Percentiles rank a stretch among this genome's conserved stretches.
Conservation (phyloP, 2,797 vertebrate species). For the Pseudopleuronectes americanus region DNA sequence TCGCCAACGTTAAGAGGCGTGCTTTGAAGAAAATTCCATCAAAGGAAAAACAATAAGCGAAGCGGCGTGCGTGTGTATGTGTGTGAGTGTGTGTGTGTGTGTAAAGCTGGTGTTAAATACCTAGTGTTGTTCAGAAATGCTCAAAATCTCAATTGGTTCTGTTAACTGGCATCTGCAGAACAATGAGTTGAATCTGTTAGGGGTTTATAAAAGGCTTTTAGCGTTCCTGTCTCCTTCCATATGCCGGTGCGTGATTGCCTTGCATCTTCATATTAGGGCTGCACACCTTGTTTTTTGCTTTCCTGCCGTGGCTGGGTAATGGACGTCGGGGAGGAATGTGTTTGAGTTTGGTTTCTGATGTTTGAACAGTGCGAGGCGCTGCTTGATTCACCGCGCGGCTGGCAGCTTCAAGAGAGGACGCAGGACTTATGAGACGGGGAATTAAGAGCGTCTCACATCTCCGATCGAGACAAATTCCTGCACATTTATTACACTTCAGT, state of each 20-base stretch:
- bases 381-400: constrained; percentile 28
- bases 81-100: constrained; percentile 43
- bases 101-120: constrained; percentile 72
- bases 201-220: constrained; percentile 72
- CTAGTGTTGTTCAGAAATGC: constrained; percentile 73
- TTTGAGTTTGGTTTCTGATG: constrained; percentile 44
- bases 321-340: constrained; percentile 7
- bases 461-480: constrained; percentile 29
- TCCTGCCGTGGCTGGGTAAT: constrained; percentile 17
- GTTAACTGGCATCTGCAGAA: constrained; percentile 80
- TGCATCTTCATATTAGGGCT: constrained; percentile 58
- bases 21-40: constrained; percentile 81
- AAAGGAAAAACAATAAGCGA: constrained; percentile 79
- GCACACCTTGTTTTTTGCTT: constrained; percentile 67
- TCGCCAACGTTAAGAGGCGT: constrained; percentile 69
- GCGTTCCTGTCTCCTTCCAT: constrained; percentile 63
- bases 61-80: constrained; percentile 35
- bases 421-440: constrained; percentile 22
- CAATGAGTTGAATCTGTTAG: constrained; percentile 72
- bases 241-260: constrained; percentile 62
- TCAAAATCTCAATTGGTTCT: constrained; percentile 76
- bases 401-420: constrained; percentile 42
- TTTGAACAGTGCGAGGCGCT: constrained; percentile 35
- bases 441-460: constrained; percentile 30
- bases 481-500: constrained; percentile 22